These are phyloP conservation scores for Tachypleus tridentatus DNA, from an alignment of 1,140 invertebrate genomes.

Conservation along the genomic window DNA sequence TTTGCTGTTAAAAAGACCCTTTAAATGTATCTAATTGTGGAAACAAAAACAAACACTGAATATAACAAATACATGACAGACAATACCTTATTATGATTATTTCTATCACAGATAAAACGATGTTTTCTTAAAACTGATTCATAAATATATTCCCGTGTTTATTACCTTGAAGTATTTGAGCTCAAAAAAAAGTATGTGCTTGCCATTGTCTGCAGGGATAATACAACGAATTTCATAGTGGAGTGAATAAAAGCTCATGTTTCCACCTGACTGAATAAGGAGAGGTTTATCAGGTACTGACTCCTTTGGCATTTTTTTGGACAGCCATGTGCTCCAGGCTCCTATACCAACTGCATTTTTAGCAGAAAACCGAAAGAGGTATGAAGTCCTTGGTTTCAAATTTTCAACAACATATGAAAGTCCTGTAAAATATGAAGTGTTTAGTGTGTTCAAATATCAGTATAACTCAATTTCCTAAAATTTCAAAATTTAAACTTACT, in stretches of 20 bases:
- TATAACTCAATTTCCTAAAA: no score
- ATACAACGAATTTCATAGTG: conserved; percentile 64
- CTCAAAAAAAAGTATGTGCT: conserved; percentile 68
- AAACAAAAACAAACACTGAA: no score
- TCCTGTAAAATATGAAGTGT: conserved; percentile 1
- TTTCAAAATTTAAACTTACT: no score
- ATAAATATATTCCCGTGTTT: no score
- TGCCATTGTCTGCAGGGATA: conserved; percentile 71
- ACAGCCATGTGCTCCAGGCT: conserved; percentile 46
- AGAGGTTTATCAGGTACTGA: conserved; percentile 24
- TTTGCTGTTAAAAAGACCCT: no score
- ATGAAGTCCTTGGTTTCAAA: conserved; percentile 59
- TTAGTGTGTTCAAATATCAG: no score
- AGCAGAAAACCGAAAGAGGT: conserved; percentile 72
- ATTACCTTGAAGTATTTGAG: conserved; percentile 62
- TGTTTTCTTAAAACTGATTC: no score
- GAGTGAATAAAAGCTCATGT: conserved; percentile 49
- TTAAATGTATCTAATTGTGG: no score
- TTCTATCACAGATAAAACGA: no score
- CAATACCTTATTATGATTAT: no score
- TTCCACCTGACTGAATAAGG: conserved; percentile 26
- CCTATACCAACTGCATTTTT: conserved; percentile 69
- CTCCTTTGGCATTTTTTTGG: conserved; percentile 30
- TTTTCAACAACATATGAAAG: conserved; percentile 51
- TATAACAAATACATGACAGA: no score